These are phyloP conservation scores for Pempheris klunzingeri DNA, from an alignment of 2,797 vertebrate genomes.

Conservation along the genomic window DNA sequence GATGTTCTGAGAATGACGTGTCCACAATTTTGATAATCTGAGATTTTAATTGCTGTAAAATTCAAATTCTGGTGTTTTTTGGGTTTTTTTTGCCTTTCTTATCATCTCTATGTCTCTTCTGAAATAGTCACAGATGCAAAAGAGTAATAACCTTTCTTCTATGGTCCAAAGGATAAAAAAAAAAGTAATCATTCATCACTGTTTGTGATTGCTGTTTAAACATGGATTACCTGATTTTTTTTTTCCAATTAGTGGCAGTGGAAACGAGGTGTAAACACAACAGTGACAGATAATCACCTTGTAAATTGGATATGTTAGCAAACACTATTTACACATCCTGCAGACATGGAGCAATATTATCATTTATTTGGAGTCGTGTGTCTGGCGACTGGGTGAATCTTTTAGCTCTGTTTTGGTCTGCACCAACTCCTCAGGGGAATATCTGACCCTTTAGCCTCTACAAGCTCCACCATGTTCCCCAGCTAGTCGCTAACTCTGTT, in stretches of 20 bases:
- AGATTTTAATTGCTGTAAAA: slow-evolving; percentile 44
- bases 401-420: slow-evolving; percentile 6
- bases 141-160: slow-evolving; percentile 3
- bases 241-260: not conserved
- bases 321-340: slow-evolving; percentile 11
- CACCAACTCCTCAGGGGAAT: not conserved
- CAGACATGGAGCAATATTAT: not conserved
- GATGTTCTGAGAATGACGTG: slow-evolving; percentile 5
- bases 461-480: too few species aligned
- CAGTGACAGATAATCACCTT: not conserved
- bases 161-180: not conserved
- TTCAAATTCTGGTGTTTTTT: slow-evolving; percentile 20
- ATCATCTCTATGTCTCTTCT: slow-evolving; percentile 8
- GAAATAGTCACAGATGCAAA: slow-evolving; percentile 12
- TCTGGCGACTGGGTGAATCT: not conserved
- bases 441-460: too few species aligned
- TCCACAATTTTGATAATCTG: slow-evolving; percentile 16
- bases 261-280: not conserved
- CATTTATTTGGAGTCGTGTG: not conserved
- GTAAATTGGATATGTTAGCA: not conserved
- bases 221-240: not conserved
- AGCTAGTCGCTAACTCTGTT: not conserved
- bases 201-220: not conserved
- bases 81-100: not conserved
- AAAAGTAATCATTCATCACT: not conserved